Evolutionary conservation across 2,888 invertebrate genomes (phyloP).

Genomic region (Cacoxenus indagator): DNA sequence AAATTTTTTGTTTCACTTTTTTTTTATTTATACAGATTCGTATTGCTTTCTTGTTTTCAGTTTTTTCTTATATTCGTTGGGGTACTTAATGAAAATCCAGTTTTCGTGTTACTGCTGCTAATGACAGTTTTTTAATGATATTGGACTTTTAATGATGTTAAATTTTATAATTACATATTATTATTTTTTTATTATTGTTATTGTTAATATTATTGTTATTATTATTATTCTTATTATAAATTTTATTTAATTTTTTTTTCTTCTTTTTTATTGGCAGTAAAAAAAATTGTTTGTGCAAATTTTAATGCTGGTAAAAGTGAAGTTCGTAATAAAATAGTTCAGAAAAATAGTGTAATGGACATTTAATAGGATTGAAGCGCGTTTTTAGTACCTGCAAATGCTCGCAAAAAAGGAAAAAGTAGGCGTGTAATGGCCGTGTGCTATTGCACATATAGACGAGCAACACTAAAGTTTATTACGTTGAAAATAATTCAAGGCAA

Average conservation of each 20-base stretch:
- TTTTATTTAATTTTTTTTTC: neutral
- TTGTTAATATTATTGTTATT: neutral
- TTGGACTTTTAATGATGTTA: slow-evolving; percentile 34
- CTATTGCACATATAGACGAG: too few species aligned
- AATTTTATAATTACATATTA: neutral
- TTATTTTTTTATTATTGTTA: neutral
- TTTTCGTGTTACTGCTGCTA: slow-evolving; percentile 62
- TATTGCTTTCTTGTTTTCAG: slow-evolving; percentile 32
- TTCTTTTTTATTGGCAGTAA: neutral
- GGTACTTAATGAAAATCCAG: slow-evolving; percentile 57
- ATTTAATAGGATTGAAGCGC: slow-evolving; percentile 54
- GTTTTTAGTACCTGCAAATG: neutral
- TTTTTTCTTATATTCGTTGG: slow-evolving; percentile 37
- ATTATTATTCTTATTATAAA: neutral
- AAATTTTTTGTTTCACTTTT: neutral
- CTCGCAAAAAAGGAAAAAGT: neutral
- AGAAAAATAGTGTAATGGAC: slow-evolving; percentile 46
- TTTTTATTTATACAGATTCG: slow-evolving; percentile 32
- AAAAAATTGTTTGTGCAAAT: slow-evolving; percentile 13
- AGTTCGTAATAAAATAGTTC: slow-evolving; percentile 23
- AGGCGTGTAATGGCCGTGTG: neutral
- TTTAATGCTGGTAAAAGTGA: slow-evolving; percentile 4
- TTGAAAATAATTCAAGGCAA: slow-evolving; percentile 15
- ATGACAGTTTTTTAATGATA: slow-evolving; percentile 64
- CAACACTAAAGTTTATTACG: slow-evolving; percentile 16